These are phyloP conservation scores for Channa argus DNA, from an alignment of 2,113 vertebrate species.

Conservation along the genomic window DNA sequence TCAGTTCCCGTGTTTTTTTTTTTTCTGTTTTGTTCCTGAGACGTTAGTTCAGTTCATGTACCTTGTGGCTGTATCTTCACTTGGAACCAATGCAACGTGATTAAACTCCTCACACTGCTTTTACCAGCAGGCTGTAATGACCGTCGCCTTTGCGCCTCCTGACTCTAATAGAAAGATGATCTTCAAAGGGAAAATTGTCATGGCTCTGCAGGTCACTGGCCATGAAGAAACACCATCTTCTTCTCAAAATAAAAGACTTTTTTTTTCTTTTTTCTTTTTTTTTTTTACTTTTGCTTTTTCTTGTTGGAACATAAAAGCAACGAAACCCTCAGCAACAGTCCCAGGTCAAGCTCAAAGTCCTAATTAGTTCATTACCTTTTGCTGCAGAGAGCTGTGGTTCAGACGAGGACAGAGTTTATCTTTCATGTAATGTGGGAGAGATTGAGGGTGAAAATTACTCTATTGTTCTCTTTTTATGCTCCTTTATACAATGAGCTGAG, in stretches of 20 bases:
- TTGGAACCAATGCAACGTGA: conserved; percentile 49
- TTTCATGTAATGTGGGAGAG: conserved; percentile 23
- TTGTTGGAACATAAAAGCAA: conserved; percentile 43
- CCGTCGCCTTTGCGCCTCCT: conserved; percentile 32
- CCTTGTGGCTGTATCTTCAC: background rate
- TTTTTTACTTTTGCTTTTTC: background rate
- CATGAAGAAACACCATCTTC: conserved; percentile 11
- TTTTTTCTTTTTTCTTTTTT: no score
- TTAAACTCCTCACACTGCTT: conserved; percentile 36
- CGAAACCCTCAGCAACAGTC: conserved; percentile 19
- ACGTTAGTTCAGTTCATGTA: conserved; percentile 20
- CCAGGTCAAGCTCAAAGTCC: conserved; percentile 10
- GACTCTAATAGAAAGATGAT: conserved; percentile 30
- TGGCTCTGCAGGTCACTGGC: conserved; percentile 11
- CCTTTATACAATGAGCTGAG: background rate
- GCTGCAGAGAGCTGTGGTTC: conserved; percentile 19
- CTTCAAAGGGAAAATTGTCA: conserved; percentile 44
- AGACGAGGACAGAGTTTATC: conserved; percentile 38
- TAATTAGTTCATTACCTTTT: conserved; percentile 52
- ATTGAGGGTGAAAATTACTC: conserved; percentile 42
- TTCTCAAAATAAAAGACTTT: background rate
- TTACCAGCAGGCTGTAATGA: conserved; percentile 45
- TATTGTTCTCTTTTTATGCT: conserved; percentile 46
- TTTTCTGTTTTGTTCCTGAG: background rate
- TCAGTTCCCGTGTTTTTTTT: background rate